These are phyloP conservation scores for Hylaeus volcanicus DNA, from an alignment of 1,140 invertebrate genomes.

Conservation along the genomic window DNA sequence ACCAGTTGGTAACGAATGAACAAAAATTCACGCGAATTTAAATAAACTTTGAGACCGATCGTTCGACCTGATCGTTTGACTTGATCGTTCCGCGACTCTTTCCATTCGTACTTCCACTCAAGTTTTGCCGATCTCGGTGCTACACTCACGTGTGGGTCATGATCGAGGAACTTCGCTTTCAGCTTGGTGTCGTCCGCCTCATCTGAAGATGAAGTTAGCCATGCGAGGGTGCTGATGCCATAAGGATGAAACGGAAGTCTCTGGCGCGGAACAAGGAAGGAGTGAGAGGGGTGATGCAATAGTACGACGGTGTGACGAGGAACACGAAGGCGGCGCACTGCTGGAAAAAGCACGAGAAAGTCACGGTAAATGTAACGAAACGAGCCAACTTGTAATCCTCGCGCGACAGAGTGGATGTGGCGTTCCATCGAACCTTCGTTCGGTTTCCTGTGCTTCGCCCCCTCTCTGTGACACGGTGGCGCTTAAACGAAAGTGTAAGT, in stretches of 20 bases:
- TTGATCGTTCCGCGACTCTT: no score
- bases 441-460: constrained; percentile 44
- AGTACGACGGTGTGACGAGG: not conserved
- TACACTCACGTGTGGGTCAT: constrained; percentile 45
- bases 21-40: no score
- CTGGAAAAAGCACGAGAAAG: constrained; percentile 4
- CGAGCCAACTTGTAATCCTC: constrained; percentile 31
- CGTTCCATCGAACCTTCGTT: constrained; percentile 22
- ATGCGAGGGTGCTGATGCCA: constrained; percentile 11
- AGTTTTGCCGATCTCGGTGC: not conserved
- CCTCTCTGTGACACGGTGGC: constrained; percentile 38
- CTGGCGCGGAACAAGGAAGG: not conserved
- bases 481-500: constrained; percentile 59
- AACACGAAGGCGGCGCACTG: not conserved
- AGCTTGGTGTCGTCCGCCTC: constrained; percentile 16
- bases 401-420: constrained; percentile 33
- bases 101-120: no score
- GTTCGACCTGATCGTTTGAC: no score
- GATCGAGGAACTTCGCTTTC: constrained; percentile 15
- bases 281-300: not conserved
- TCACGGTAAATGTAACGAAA: not conserved
- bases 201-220: constrained; percentile 22
- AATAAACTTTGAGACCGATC: no score
- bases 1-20: no score
- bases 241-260: not conserved